Evolutionary conservation across 2,888 invertebrate species (phyloP).

Genomic region (Zaprionus bogoriensis): DNA sequence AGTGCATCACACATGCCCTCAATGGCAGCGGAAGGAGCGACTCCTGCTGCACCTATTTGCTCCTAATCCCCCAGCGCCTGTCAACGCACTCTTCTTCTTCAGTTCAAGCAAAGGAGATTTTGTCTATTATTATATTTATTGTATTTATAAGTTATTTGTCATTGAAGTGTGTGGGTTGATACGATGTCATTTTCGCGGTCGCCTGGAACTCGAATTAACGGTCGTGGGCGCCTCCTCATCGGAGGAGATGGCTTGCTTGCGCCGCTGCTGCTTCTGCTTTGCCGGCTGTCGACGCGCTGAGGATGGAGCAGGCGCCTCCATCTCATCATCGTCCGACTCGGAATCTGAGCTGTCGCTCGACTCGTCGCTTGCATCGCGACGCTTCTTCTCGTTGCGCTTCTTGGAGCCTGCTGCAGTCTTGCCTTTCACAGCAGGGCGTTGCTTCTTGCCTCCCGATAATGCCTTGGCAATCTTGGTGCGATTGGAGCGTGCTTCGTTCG

Average conservation of each 20-base stretch:
- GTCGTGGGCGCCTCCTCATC: constrained; percentile 9
- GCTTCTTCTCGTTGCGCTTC: constrained; percentile 6
- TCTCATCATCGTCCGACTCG: background rate
- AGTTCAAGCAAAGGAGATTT: too few relatives aligned
- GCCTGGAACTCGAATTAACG: constrained; percentile 9
- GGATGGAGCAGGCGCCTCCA: too few relatives aligned
- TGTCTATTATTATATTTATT: too few relatives aligned
- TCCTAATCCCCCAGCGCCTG: background rate
- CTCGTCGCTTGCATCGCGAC: constrained; percentile 10
- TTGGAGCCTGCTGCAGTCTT: background rate
- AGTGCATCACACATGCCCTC: too few relatives aligned
- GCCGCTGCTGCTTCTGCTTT: constrained; percentile 13
- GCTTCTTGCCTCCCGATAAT: constrained; percentile 12
- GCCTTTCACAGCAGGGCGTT: constrained; percentile 13
- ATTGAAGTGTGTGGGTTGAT: too few relatives aligned
- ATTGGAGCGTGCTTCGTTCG: constrained; percentile 12
- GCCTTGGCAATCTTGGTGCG: constrained; percentile 10
- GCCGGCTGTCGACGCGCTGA: background rate
- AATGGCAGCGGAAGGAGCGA: background rate
- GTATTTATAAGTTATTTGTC: too few relatives aligned
- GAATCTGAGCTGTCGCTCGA: background rate
- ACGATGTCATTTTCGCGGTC: constrained; percentile 35
- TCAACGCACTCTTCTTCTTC: too few relatives aligned
- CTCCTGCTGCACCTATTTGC: background rate
- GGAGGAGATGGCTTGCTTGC: background rate